These are phyloP conservation scores for Bedellia somnulentella DNA, from an alignment of 2,888 invertebrate genomes.

Conservation along the genomic window DNA sequence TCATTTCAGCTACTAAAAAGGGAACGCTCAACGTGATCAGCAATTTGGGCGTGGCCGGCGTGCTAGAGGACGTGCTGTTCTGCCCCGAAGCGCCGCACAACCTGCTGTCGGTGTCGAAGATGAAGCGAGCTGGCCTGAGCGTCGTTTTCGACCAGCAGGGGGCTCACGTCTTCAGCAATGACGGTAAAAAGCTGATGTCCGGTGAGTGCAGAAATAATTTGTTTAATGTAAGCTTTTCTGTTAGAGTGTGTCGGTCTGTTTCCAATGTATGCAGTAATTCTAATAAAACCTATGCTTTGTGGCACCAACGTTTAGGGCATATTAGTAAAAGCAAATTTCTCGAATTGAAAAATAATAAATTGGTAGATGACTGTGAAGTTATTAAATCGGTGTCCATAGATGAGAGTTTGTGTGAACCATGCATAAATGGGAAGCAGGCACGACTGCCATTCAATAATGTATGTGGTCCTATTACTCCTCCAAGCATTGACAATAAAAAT, in stretches of 20 bases:
- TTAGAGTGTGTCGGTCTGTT: constrained; percentile 2
- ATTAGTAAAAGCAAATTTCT: constrained; percentile 14
- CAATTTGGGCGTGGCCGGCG: constrained; percentile 12
- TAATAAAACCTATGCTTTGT: constrained; percentile 13
- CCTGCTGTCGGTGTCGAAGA: constrained; percentile 15
- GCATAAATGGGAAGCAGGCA: constrained; percentile 22
- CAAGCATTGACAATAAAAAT: constrained; percentile 18
- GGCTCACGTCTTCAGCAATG: constrained; percentile 8
- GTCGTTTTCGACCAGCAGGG: constrained; percentile 17
- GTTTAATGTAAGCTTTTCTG: constrained; percentile 7
- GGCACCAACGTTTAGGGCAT: constrained; percentile 17
- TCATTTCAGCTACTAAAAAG: constrained; percentile 17
- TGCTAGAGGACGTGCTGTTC: constrained; percentile 13
- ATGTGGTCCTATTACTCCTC: constrained; percentile 19
- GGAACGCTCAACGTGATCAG: constrained; percentile 16
- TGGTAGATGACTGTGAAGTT: constrained; percentile 8
- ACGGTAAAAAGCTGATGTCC: constrained; percentile 7
- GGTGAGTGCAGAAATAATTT: constrained; percentile 10
- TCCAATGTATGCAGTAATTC: constrained; percentile 10
- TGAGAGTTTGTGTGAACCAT: constrained; percentile 20
- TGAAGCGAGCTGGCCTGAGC: constrained; percentile 14
- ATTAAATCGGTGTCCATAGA: constrained; percentile 8
- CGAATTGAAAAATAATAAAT: constrained; percentile 9
- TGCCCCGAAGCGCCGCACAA: constrained; percentile 18
- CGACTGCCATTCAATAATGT: constrained; percentile 20